Evolutionary conservation across 1,140 invertebrate genomes (phyloP), one percentile per base, ranked within the genome.

Genomic region (Drosophila bifasciata): DNA sequence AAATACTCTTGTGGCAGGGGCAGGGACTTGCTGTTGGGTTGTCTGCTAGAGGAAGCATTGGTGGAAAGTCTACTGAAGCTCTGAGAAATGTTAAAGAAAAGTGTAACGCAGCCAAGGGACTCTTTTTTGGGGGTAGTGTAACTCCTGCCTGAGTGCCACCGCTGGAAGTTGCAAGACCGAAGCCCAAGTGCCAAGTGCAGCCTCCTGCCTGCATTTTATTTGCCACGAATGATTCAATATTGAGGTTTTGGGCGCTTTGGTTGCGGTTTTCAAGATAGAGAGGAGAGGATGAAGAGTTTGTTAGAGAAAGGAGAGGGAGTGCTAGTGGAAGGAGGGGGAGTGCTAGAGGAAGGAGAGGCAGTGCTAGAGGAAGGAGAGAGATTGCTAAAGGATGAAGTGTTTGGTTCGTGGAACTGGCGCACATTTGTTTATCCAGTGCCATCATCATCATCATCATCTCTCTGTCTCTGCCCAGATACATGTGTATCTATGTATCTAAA

Each of bases 391-490:
- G n/a, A n/a, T n/a, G n/a, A n/a, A n/a, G n/a, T n/a, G n/a, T n/a
- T n/a, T 36, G 56, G n/a, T 85, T 85, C 80, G 60, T 21, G 61
- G 83, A 85, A 81, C 52, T 86, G 77, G 63, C 76, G 64, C 58
- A 58, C 66, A 50, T 53, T 67, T 68, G 48, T 67, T 39, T 46
- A 40, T 66, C 36, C 41, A 61, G 32, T 39, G 21, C 50, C 53
- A 36, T 3, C 32, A 25, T 36, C 32, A n/a, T n/a, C n/a, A n/a
- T n/a, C n/a, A n/a, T n/a, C n/a, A n/a, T n/a, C n/a, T n/a, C n/a
- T n/a, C n/a, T n/a, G n/a, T 49, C 28, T 39, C 28, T 11, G n/a
- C 5, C 11, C 23, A 28, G 51, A 23, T 21, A 70, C 61, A 59
- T 50, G 40, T 52, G 49, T 50, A 58, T 73, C 68, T 64, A 39